These are phyloP conservation scores for Drosophila rufa DNA, from an alignment of 1,140 invertebrate genomes.

Conservation along the genomic window DNA sequence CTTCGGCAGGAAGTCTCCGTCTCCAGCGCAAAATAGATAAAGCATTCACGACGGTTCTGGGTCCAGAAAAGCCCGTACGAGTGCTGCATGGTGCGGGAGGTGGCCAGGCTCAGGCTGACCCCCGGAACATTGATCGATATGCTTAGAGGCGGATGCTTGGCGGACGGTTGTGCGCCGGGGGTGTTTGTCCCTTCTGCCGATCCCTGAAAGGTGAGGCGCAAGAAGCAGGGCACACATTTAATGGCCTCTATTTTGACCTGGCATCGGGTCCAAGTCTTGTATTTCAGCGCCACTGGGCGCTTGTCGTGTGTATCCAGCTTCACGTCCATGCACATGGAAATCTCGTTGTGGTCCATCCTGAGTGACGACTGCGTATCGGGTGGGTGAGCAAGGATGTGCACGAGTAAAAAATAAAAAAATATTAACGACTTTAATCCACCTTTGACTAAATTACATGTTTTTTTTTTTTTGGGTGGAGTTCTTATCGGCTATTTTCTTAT, in stretches of 20 bases:
- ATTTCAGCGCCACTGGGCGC: slow-evolving; percentile 69
- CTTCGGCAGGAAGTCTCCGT: slow-evolving; percentile 67
- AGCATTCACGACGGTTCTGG: slow-evolving; percentile 82
- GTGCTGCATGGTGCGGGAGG: slow-evolving; percentile 77
- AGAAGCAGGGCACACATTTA: slow-evolving; percentile 82
- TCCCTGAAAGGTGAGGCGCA: slow-evolving; percentile 71
- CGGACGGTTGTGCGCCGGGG: slow-evolving; percentile 11
- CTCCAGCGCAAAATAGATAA: slow-evolving; percentile 81
- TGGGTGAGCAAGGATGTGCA: slow-evolving; percentile 28
- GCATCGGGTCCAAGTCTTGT: slow-evolving; percentile 79
- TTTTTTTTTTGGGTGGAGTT: slow-evolving; percentile 43
- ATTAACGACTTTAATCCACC: slow-evolving; percentile 23
- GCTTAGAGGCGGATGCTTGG: slow-evolving; percentile 37
- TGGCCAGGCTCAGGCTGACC: slow-evolving; percentile 69
- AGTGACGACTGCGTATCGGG: not conserved
- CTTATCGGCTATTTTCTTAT: slow-evolving; percentile 43
- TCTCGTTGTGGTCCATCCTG: slow-evolving; percentile 81
- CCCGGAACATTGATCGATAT: slow-evolving; percentile 82
- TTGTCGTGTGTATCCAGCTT: slow-evolving; percentile 84
- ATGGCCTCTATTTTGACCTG: slow-evolving; percentile 84
- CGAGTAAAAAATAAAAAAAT: slow-evolving; percentile 62
- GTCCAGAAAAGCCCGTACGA: slow-evolving; percentile 83
- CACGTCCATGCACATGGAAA: slow-evolving; percentile 81
- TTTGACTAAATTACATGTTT: slow-evolving; percentile 37
- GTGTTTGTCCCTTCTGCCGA: slow-evolving; percentile 9